Conservation (phyloP, 2,113 vertebrate species). For the Pseudorectes ferrugineus region DNA sequence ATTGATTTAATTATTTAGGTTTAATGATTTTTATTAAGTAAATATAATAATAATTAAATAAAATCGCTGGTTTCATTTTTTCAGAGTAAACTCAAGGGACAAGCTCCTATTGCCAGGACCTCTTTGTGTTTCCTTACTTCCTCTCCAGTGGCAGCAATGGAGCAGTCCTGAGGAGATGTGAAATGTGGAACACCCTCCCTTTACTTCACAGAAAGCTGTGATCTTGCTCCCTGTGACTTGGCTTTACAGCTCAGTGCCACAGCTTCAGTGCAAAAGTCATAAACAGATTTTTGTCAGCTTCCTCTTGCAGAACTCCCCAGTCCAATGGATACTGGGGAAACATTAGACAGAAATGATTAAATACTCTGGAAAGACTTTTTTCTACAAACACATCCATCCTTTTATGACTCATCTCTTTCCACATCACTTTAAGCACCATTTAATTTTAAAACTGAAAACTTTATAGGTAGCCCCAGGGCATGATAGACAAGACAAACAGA, state of each 20-base stretch:
- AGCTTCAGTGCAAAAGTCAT: not conserved
- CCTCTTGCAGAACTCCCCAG: not conserved
- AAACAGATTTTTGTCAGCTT: not conserved
- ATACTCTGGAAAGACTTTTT: not conserved
- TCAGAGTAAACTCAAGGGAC: not conserved
- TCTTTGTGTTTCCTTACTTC: not conserved
- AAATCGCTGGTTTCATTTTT: not conserved
- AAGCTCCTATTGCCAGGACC: not conserved
- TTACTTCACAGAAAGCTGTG: not conserved
- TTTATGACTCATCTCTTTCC: not conserved
- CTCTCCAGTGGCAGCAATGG: accelerated
- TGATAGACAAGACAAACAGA: not conserved
- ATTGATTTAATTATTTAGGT: not conserved
- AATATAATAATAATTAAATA: not conserved
- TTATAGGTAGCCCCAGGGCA: not conserved
- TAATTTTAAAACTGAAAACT: constrained; percentile 1
- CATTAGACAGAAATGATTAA: not conserved
- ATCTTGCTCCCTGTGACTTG: not conserved
- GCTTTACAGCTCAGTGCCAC: not conserved
- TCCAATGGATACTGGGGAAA: not conserved
- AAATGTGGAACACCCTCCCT: not conserved
- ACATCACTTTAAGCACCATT: not conserved
- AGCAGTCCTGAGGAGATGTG: not conserved
- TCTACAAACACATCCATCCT: not conserved
- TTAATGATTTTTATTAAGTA: too few species aligned